A percentile compares a stretch with the other conserved stretches of the same genome.
These are phyloP conservation scores for Andrena trimmerana DNA, from an alignment of 2,888 invertebrate species.

Conservation along the genomic window DNA sequence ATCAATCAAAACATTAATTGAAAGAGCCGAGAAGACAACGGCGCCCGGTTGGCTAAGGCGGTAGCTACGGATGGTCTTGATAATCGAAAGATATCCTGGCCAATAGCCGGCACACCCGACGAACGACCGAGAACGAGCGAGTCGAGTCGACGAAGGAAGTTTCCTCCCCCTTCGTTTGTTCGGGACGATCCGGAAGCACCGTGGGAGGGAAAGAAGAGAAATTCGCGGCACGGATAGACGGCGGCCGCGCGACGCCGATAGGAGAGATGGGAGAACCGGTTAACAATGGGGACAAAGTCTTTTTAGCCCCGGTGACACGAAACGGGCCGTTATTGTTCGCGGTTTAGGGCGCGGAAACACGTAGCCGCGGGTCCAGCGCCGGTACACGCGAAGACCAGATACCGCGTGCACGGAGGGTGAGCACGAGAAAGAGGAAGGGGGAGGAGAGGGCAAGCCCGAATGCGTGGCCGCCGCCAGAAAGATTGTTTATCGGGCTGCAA, in stretches of 20 bases:
- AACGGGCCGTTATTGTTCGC: conserved; percentile 67
- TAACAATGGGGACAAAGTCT: conserved; percentile 61
- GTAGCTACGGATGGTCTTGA: conserved; percentile 81
- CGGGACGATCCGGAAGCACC: conserved; percentile 26
- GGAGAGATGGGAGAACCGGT: conserved; percentile 42
- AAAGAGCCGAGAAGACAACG: conserved; percentile 84
- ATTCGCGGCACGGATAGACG: conserved; percentile 67
- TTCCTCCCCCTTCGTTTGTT: conserved; percentile 58
- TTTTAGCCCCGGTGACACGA: conserved; percentile 67
- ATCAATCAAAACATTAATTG: conserved; percentile 85
- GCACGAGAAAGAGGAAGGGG: too few relatives aligned
- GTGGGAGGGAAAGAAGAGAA: conserved; percentile 18
- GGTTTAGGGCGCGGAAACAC: conserved; percentile 54
- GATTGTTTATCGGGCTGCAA: conserved; percentile 59
- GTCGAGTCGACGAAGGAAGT: conserved; percentile 52
- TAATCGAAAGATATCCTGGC: conserved; percentile 83
- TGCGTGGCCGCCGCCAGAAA: conserved; percentile 22
- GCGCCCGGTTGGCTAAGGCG: conserved; percentile 78
- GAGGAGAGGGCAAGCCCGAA: neutral
- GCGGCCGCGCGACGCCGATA: conserved; percentile 47
- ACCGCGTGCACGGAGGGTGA: neutral
- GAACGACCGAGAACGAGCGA: conserved; percentile 42
- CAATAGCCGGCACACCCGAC: conserved; percentile 72
- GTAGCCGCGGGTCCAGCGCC: conserved; percentile 10
- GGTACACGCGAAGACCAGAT: conserved; percentile 9